Base-by-base conservation (phyloP, 2,113 vertebrate genomes). In the Notiomystis cincta region DNA sequence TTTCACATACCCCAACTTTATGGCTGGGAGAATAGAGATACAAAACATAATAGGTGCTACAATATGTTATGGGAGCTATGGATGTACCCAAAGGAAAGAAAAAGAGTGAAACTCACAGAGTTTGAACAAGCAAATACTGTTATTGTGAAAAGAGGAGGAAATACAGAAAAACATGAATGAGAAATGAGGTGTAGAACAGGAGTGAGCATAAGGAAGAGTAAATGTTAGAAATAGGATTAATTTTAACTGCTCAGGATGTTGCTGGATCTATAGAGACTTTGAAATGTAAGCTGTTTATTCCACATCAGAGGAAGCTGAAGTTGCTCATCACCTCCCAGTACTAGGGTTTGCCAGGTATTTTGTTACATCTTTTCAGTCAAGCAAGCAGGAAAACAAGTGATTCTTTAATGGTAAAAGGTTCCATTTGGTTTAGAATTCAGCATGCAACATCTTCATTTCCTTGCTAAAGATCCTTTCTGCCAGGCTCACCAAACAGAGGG, bases 331-430 rank as follows among this genome's bases (percentile, higher is more conserved):
- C n/a, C 15, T 77, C 15, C 9, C 35, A 86, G 54, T 23, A 37
- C 10, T 66, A 82, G 78, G 76, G 94, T 93, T 93, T 95, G 72
- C 62, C 38, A 40, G 44, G 58, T 85, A 40, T 95, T 97, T 94
- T 91, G 72, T 90, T 94, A 62, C 44, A 60, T 40, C 48, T 91
- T 57, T 80, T 93, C 80, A 87, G 24, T 83, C 84, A 82, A 69
- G 31, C 89, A 75, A 84, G 13, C 82, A 75, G 78, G 91, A 90
- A 93, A 91, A 50, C 71, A 96, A 90, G 80, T 81, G 78, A 50
- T 87, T 80, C 65, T 65, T n/a, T 82, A 92, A 81, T 27, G 42
- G 47, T 90, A 77, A 89, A 93, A 93, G 65, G 40, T 78, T 60
- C 10, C 23, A 45, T 80, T 14, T 83, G 47, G 58, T 81, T 90